A percentile compares a stretch with the other conserved stretches of the same genome.
These are phyloP conservation scores for Lasaia peninsularis DNA, from an alignment of 1,140 invertebrate genomes.

Conservation along the genomic window DNA sequence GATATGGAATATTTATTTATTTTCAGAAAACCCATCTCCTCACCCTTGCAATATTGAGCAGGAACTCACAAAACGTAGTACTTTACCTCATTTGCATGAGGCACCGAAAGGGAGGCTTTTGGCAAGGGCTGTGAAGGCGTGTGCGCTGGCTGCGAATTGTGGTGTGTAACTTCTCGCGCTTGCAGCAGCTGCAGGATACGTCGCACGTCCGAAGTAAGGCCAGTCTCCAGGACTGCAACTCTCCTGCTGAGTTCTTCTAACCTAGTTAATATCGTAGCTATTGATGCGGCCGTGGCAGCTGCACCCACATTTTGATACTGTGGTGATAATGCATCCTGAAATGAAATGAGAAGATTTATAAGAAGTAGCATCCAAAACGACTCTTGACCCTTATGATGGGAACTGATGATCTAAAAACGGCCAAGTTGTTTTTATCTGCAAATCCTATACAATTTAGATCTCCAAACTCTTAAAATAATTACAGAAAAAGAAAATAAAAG, in stretches of 20 bases:
- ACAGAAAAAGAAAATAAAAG: no score
- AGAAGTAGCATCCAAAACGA: not conserved
- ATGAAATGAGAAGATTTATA: not conserved
- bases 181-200: slow-evolving; percentile 82
- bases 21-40: not conserved
- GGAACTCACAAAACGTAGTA: slow-evolving; percentile 11
- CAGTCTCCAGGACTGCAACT: slow-evolving; percentile 80
- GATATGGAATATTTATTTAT: no score
- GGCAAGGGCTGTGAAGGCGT: slow-evolving; percentile 53
- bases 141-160: slow-evolving; percentile 58
- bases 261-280: slow-evolving; percentile 66
- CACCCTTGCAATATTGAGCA: no score
- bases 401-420: no score
- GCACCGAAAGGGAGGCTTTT: slow-evolving; percentile 67
- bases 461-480: no score
- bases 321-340: slow-evolving; percentile 59
- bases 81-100: slow-evolving; percentile 54
- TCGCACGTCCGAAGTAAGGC: slow-evolving; percentile 82
- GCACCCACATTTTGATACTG: slow-evolving; percentile 69
- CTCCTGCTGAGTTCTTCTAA: slow-evolving; percentile 82
- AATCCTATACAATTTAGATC: no score
- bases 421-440: no score
- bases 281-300: slow-evolving; percentile 44
- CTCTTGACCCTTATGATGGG: no score
- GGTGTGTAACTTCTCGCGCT: slow-evolving; percentile 71